Base-by-base conservation (phyloP, 2,888 invertebrate genomes). In the Ochropleura leucogaster region DNA sequence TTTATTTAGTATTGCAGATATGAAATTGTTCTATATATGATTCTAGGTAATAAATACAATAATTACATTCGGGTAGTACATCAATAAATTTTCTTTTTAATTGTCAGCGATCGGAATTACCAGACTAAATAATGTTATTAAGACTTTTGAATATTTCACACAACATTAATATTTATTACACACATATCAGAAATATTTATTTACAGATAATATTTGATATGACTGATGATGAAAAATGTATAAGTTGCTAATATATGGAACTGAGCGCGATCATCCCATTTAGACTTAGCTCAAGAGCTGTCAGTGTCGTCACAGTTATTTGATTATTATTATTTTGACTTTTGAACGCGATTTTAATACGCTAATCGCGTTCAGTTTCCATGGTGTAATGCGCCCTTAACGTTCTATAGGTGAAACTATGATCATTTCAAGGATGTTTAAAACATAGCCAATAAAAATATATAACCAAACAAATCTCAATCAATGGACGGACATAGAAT, bases 401-500 rank as follows among this genome's bases (percentile, higher is more conserved):
- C 40, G 30, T 49, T 65, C 72, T 42, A 42, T 62, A 30, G 30
- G 30, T 30, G 49, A 74, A 40, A 55, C 51, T 71, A n/a, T 9
- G 9, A 63, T 47, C 18, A 51, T 18, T 60, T 57, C n/a, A 59
- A 40, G 40, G 30, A 20, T 75, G 62, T 59, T 55, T 59, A 66
- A 74, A 79, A 73, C 49, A 64, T 73, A 73, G 73, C 77, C 77
- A 80, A 74, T 57, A 69, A 66, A 78, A 78, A 70, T 55, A 14
- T 72, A 76, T 63, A 82, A 80, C 44, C 64, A 66, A 77, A 75
- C 44, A 60, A 82, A 83, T 77, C 74, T 84, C 79, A 88, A 86
- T 70, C 74, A 84, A 84, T 89, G 89, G 88, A 88, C 88, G 88
- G 89, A 88, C 79, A 77, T 70, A 80, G 57, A 88, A 89, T 88